These are phyloP conservation scores for Sesia bembeciformis DNA, from an alignment of 2,888 invertebrate species.

Conservation along the genomic window DNA sequence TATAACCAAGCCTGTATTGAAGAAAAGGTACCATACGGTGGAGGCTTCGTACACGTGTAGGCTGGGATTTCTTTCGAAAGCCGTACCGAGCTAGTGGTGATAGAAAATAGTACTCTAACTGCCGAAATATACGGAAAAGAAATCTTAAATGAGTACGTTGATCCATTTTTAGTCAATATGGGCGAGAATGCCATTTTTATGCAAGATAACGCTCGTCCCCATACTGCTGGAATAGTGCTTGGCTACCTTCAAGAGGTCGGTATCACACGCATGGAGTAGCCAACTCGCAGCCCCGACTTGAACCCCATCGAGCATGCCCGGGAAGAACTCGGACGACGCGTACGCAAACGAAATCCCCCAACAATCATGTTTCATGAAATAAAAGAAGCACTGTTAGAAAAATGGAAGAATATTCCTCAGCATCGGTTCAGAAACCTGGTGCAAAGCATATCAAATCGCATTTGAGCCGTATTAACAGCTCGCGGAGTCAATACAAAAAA, in stretches of 20 bases:
- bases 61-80: not conserved
- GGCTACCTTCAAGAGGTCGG: too few relatives aligned
- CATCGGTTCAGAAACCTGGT: not conserved
- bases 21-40: too few relatives aligned
- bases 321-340: conserved; percentile 13
- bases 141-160: conserved; percentile 15
- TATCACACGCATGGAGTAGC: too few relatives aligned
- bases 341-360: conserved; percentile 12
- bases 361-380: too few relatives aligned
- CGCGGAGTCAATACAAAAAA: not conserved
- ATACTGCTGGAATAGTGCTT: too few relatives aligned
- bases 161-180: conserved; percentile 12
- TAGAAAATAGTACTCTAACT: conserved; percentile 4
- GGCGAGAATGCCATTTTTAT: conserved; percentile 9
- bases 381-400: conserved; percentile 6
- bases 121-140: conserved; percentile 13
- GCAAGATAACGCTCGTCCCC: conserved; percentile 12
- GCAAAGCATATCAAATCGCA: not conserved
- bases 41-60: not conserved
- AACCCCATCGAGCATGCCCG: conserved; percentile 16
- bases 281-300: too few relatives aligned
- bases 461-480: not conserved
- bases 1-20: too few relatives aligned
- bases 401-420: conserved; percentile 4
- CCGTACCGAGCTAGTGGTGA: not conserved